Conservation (phyloP, 2,888 invertebrate genomes). For the Plagodis dolabraria region DNA sequence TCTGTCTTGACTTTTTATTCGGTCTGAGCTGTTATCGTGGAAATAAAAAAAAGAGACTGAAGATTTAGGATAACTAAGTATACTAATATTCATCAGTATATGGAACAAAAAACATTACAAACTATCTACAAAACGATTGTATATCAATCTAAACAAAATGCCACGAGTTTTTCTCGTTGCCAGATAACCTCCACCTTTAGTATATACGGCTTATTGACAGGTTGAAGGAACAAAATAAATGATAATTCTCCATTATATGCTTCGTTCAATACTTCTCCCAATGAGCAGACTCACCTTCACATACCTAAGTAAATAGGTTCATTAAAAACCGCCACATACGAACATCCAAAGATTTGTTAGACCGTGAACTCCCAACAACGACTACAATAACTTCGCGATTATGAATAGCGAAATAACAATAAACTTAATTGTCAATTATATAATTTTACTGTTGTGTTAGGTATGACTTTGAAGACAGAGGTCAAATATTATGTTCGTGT, state of each 20-base stretch:
- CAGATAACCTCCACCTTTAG: not conserved
- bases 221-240: slow-evolving; percentile 22
- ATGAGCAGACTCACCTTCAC: slow-evolving; percentile 49
- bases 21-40: too few relatives aligned
- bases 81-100: too few relatives aligned
- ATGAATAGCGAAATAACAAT: slow-evolving; percentile 34
- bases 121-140: too few relatives aligned
- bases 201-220: slow-evolving; percentile 12
- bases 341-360: slow-evolving; percentile 15
- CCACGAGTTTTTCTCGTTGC: too few relatives aligned
- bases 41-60: too few relatives aligned
- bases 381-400: slow-evolving; percentile 22
- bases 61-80: too few relatives aligned
- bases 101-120: too few relatives aligned
- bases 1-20: too few relatives aligned
- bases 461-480: slow-evolving; percentile 19
- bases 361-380: slow-evolving; percentile 22
- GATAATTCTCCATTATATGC: slow-evolving; percentile 20
- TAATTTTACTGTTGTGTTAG: slow-evolving; percentile 15
- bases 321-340: slow-evolving; percentile 40
- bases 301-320: slow-evolving; percentile 41
- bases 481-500: slow-evolving; percentile 19
- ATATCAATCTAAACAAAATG: too few relatives aligned
- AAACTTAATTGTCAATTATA: slow-evolving; percentile 30
- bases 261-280: slow-evolving; percentile 36